Conservation (phyloP, 2,888 invertebrate genomes). For the Deroplatys truncata region DNA sequence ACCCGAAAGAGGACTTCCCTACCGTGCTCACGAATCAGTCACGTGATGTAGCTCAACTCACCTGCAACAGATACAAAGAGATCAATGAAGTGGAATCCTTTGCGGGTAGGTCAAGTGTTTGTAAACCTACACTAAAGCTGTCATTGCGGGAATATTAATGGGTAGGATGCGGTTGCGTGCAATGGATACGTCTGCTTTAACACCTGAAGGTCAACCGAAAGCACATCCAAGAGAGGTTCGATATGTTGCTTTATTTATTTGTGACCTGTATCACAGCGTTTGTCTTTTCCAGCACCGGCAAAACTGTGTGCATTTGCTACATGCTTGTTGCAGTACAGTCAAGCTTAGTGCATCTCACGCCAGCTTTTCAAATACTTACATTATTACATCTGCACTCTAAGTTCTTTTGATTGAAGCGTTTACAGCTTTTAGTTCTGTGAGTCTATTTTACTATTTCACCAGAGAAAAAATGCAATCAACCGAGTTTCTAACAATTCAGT, state of each 20-base stretch:
- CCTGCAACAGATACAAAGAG: background rate
- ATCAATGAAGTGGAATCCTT: background rate
- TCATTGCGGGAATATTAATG: background rate
- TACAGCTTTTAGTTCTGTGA: no score
- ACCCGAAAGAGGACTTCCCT: background rate
- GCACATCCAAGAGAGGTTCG: background rate
- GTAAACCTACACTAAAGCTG: background rate
- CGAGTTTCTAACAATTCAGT: no score
- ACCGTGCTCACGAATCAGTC: background rate
- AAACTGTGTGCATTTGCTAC: background rate
- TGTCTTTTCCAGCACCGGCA: background rate
- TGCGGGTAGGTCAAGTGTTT: background rate
- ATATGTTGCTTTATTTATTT: background rate
- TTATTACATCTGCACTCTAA: no score
- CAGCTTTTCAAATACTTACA: no score
- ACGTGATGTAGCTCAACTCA: background rate
- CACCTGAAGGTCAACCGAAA: background rate
- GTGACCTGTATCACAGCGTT: no score
- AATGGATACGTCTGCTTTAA: background rate
- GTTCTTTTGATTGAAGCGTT: no score
- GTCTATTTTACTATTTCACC: no score
- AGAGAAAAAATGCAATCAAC: no score
- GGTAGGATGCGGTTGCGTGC: background rate
- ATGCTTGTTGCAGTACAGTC: no score
- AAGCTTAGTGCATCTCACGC: no score